phyloP scores from a whole-genome alignment of 2,113 vertebrate genomes.

The human (Homo sapiens) region GRCh38 chr6:152378501-152379000 shows the following conservation, averaged over 20 bases:
- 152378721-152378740: background rate
- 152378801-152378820: accelerated
- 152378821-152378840: background rate
- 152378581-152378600: background rate
- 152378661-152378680: background rate
- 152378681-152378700: background rate
- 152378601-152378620: background rate
- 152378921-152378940: background rate
- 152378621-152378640: background rate
- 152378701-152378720: background rate
- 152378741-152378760: background rate
- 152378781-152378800: accelerated
- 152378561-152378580: background rate
- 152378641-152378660: background rate
- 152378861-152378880: background rate
- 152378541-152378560: no score
- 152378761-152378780: background rate
- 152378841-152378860: background rate
- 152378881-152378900: background rate
- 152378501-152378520: background rate
- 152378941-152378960: conserved; percentile 32
- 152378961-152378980: background rate
- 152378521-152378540: background rate
- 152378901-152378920: background rate
- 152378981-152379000: background rate